These are phyloP conservation scores for Coryphaenoides rupestris DNA, from an alignment of 2,113 vertebrate species.

Conservation along the genomic window DNA sequence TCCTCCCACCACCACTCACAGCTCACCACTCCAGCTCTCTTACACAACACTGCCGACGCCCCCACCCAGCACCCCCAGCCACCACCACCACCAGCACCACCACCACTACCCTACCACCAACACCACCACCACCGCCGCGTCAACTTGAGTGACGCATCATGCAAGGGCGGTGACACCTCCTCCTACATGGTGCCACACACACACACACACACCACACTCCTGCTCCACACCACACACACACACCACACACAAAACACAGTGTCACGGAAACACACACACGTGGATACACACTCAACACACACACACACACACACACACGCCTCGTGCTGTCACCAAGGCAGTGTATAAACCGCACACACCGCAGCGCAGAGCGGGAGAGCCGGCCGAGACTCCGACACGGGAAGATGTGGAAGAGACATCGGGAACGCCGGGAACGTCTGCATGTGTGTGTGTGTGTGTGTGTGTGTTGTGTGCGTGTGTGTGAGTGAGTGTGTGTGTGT, in stretches of 20 bases:
- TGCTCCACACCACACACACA: no score
- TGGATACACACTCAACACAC: slow-evolving; percentile 10
- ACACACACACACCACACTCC: no score
- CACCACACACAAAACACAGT: no score
- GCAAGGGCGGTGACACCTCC: slow-evolving; percentile 60
- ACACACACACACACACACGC: slow-evolving; percentile 45
- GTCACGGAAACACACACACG: slow-evolving; percentile 48
- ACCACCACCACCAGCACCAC: no score
- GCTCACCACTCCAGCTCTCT: no score
- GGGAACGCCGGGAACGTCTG: background rate
- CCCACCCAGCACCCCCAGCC: slow-evolving; percentile 51
- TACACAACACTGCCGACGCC: slow-evolving; percentile 5
- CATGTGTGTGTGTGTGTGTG: no score
- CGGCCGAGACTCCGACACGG: slow-evolving; percentile 52
- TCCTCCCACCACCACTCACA: no score
- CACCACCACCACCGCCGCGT: slow-evolving; percentile 53
- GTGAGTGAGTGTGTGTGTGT: no score
- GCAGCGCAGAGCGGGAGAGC: slow-evolving; percentile 52
- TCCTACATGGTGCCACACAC: slow-evolving; percentile 28
- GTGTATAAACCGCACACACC: background rate
- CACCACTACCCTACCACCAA: no score
- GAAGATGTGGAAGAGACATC: slow-evolving; percentile 50
- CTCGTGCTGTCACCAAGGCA: slow-evolving; percentile 10
- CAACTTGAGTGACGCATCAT: slow-evolving; percentile 64
- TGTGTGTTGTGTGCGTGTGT: no score